Percentiles rank a stretch among this genome's conserved stretches.
Conservation (phyloP, 2,113 vertebrate species). For the Oncorhynchus gorbuscha region DNA sequence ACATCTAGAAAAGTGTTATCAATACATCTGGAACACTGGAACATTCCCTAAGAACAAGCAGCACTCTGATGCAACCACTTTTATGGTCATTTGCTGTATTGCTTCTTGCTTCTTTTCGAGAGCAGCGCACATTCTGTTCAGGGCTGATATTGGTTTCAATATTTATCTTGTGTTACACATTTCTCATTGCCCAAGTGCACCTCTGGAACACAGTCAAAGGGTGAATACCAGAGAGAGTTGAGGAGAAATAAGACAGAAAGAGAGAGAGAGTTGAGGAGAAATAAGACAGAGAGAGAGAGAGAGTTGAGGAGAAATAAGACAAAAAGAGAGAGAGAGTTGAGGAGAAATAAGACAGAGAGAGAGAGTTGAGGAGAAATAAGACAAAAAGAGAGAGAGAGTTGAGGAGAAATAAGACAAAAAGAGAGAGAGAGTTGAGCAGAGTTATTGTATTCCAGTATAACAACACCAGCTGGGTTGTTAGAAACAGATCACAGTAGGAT, state of each 20-base stretch:
- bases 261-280: neutral
- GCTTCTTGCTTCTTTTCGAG: neutral
- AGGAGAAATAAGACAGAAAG: neutral
- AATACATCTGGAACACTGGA: too few relatives aligned
- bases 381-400: too few relatives aligned
- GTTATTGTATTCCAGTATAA: neutral
- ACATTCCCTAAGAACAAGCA: too few relatives aligned
- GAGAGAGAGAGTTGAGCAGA: too few relatives aligned
- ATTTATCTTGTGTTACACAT: neutral
- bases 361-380: neutral
- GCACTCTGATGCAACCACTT: neutral
- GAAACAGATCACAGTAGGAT: neutral
- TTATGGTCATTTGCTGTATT: neutral
- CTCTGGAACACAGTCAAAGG: neutral
- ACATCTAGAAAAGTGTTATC: too few relatives aligned
- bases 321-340: too few relatives aligned
- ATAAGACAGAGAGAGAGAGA: too few relatives aligned
- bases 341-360: neutral
- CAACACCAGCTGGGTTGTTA: neutral
- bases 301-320: neutral
- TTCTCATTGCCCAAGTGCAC: conserved; percentile 2
- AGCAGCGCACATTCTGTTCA: neutral
- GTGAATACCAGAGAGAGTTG: neutral
- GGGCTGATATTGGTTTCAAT: neutral
- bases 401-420: neutral